Evolutionary conservation across 2,113 vertebrate genomes (phyloP).

Genomic region (Felis chaus): DNA sequence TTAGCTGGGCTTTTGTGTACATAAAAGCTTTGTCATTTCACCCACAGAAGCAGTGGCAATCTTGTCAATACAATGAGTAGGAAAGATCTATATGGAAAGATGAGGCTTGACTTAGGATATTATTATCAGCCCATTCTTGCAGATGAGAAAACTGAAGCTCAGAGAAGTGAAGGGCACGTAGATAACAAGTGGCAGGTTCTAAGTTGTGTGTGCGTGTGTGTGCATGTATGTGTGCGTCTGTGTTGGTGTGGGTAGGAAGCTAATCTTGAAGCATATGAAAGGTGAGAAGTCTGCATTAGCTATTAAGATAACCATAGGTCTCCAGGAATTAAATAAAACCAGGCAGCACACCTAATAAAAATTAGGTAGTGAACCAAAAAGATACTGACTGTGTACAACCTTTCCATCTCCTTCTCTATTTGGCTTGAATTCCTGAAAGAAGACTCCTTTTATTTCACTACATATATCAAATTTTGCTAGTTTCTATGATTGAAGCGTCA

Average conservation of each 20-base stretch:
- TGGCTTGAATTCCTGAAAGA: slow-evolving; percentile 4
- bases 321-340: slow-evolving; percentile 58
- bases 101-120: neutral
- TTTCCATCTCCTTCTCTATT: slow-evolving; percentile 19
- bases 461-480: neutral
- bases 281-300: slow-evolving; percentile 41
- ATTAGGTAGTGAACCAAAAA: slow-evolving; percentile 45
- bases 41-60: neutral
- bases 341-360: slow-evolving; percentile 54
- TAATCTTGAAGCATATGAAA: slow-evolving; percentile 43
- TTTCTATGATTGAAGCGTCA: neutral
- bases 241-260: neutral
- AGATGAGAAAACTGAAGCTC: slow-evolving; percentile 34
- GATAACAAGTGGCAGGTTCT: slow-evolving; percentile 15
- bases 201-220: neutral
- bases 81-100: slow-evolving; percentile 27
- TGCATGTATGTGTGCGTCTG: neutral
- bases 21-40: slow-evolving; percentile 6
- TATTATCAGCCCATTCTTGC: slow-evolving; percentile 36
- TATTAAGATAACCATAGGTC: slow-evolving; percentile 58
- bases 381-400: neutral
- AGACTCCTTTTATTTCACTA: slow-evolving; percentile 35
- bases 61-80: neutral
- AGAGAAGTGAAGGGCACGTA: slow-evolving; percentile 38
- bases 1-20: slow-evolving; percentile 28